Conservation (phyloP, 2,888 invertebrate genomes). For the Ochlodes sylvanus region DNA sequence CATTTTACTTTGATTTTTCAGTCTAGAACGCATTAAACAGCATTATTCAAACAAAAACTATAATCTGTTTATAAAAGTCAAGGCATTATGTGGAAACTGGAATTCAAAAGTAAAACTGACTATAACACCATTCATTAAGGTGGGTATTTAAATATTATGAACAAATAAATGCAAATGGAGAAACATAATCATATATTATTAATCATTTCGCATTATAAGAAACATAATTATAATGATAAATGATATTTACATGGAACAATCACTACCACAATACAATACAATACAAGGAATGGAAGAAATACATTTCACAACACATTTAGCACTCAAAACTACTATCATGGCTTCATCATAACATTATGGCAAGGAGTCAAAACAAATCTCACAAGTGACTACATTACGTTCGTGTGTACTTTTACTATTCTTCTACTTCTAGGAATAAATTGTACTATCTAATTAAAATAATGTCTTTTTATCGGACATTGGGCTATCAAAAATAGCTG, state of each 20-base stretch:
- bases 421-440: slow-evolving; percentile 1
- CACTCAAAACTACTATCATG: slow-evolving; percentile 23
- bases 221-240: not conserved
- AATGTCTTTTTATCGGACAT: not conserved
- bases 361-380: slow-evolving; percentile 6
- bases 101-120: not conserved
- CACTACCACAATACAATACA: slow-evolving; percentile 11
- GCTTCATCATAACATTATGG: slow-evolving; percentile 20
- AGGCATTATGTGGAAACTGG: no score
- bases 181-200: not conserved
- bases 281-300: slow-evolving; percentile 24
- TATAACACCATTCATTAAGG: not conserved
- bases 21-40: not conserved
- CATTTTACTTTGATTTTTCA: not conserved
- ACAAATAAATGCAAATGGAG: not conserved
- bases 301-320: slow-evolving; percentile 35
- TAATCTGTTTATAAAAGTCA: no score
- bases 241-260: slow-evolving; percentile 5
- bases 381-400: not conserved
- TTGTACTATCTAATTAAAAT: slow-evolving; percentile 14
- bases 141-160: not conserved
- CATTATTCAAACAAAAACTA: no score
- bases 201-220: no score
- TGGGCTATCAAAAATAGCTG: slow-evolving; percentile 32
- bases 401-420: not conserved